A percentile compares a stretch with the other conserved stretches of the same genome.
These are phyloP conservation scores for Pampusana beccarii DNA, from an alignment of 2,113 vertebrate genomes.

Conservation along the genomic window DNA sequence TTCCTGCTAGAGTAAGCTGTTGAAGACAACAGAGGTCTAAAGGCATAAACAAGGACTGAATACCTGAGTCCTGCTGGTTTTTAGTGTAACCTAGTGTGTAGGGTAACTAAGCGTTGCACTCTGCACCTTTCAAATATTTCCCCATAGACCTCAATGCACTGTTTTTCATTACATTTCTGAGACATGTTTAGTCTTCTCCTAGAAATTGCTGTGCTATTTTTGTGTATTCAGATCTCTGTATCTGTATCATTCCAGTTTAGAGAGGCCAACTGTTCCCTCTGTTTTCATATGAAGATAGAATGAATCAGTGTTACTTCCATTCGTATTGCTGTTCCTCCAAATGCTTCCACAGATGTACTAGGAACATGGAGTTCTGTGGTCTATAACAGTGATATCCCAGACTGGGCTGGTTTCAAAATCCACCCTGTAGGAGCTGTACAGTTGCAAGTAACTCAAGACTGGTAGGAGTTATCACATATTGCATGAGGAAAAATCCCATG, in stretches of 20 bases:
- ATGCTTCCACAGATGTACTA: constrained; percentile 58
- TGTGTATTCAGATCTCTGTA: constrained; percentile 26
- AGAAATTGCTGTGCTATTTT: constrained; percentile 51
- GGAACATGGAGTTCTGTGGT: constrained; percentile 46
- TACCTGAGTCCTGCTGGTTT: neutral
- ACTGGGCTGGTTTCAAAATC: neutral
- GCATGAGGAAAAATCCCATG: neutral
- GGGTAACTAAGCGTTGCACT: neutral
- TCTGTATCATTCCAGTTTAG: constrained; percentile 27
- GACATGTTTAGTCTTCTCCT: neutral
- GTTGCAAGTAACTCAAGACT: neutral
- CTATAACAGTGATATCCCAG: neutral
- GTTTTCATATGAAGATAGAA: constrained; percentile 42
- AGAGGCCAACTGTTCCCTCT: constrained; percentile 62
- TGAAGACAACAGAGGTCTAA: neutral
- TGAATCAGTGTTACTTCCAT: constrained; percentile 61
- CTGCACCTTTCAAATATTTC: neutral
- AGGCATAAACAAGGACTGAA: neutral
- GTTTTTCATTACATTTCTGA: neutral
- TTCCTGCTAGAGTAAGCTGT: neutral
- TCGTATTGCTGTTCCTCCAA: constrained; percentile 16
- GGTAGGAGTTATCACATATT: neutral
- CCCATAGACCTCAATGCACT: neutral
- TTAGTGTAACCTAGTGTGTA: neutral
- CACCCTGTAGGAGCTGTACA: neutral